Base-by-base conservation (phyloP, 2,113 vertebrate genomes). In the Monopterus albus region DNA sequence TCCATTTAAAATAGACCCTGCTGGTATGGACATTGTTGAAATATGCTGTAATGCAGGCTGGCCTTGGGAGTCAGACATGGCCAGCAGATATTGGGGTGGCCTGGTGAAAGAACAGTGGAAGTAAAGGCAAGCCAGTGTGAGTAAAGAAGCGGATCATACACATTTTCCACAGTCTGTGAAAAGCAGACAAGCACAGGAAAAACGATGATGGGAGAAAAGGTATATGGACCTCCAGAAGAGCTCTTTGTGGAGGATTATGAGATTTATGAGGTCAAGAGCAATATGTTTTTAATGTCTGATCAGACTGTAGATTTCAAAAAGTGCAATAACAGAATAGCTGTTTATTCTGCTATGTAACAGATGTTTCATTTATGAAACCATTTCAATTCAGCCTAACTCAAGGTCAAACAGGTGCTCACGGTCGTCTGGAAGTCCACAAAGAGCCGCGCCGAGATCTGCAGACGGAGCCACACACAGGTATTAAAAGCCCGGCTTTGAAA, bases 101-200 rank as follows among this genome's bases (percentile, higher is more conserved):
- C 57, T 35, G 47, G 60, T 73, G 67, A 74, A 75, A 62, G 51
- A 57, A 56, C 5, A 5, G 58, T 35, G 29, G 53, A 72, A 38
- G 36, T 29, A 36, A 36, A 57, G 58, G 46, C 56, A 50, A 39
- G 23, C 40, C 17, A 31, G 36, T 3, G 0, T 35, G 40, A 74
- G 42, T 72, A 79, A 79, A 85, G 74, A 61, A 86, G 66, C 4
- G 55, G 75, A 78, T 86, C 66, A 75, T 69, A 53, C 57, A 78
- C 72, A 80, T 88, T 87, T 88, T 87, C 79, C 80, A 87, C 83
- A 79, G 85, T 87, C 84, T 84, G 72, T 59, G 59, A 79, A 70
- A 83, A 39, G 25, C 79, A 88, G 79, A 86, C 79, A 72, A 51
- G 35, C 53, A 23, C 33, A 58, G 46, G 63, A 60, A 69, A 58